Conservation (phyloP, 2,888 invertebrate genomes). For the Micropterix aruncella region DNA sequence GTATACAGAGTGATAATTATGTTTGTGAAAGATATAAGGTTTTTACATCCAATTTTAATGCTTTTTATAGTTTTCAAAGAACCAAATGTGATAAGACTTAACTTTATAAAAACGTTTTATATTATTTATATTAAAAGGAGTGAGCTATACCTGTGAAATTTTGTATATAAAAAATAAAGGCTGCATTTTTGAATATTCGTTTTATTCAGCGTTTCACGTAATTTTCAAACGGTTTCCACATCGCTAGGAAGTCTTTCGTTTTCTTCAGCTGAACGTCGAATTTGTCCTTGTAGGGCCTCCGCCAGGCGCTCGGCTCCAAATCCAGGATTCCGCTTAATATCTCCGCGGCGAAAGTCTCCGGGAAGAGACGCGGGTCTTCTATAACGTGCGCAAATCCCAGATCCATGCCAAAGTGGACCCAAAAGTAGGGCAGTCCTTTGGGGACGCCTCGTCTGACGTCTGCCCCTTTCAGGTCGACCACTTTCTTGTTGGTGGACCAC, state of each 20-base stretch:
- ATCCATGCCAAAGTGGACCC: constrained; percentile 83
- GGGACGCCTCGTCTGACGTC: constrained; percentile 74
- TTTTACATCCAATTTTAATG: no score
- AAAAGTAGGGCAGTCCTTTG: constrained; percentile 89
- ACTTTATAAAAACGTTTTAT: no score
- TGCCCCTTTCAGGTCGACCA: constrained; percentile 40
- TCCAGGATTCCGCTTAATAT: constrained; percentile 92
- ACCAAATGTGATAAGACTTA: no score
- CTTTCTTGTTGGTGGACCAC: constrained; percentile 92
- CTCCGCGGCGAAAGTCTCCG: constrained; percentile 86
- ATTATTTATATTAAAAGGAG: background rate
- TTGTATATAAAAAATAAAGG: background rate
- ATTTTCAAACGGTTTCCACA: constrained; percentile 55
- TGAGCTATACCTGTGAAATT: background rate
- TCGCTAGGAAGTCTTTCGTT: constrained; percentile 54
- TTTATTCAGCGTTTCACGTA: constrained; percentile 20
- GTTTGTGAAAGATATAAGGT: no score
- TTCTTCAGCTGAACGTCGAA: constrained; percentile 65
- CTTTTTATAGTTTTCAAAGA: no score
- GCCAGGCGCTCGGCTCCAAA: constrained; percentile 72
- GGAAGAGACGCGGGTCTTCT: constrained; percentile 82
- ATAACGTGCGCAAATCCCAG: constrained; percentile 95
- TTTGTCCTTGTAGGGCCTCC: constrained; percentile 62
- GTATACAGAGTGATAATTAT: no score
- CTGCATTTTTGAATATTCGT: no score